Base-by-base conservation (phyloP, 2,113 vertebrate genomes). In the Elaphurus davidianus region DNA sequence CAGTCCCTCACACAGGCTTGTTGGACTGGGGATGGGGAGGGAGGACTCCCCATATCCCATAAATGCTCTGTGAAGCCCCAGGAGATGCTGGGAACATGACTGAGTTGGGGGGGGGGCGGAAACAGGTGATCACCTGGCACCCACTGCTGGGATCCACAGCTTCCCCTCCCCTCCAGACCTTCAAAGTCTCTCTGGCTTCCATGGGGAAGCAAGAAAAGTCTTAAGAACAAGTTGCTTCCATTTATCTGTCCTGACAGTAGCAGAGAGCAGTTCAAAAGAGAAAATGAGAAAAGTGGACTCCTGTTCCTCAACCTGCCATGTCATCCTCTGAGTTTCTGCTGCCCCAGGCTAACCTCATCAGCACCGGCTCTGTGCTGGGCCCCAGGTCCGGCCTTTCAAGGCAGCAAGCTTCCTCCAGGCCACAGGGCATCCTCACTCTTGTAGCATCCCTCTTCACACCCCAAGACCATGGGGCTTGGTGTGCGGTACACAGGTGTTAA, bases 11-110 rank as follows among this genome's bases (percentile, higher is more conserved):
- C 9, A 30, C 76, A 82, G 92, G 67, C 40, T 74, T 47, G 28
- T 14, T 54, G 33, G n/a, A 84, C 84, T 23, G 79, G 50, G 5
- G 27, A 17, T 16, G 7, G 4, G 1, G 40, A 43, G n/a, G 50
- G 9, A 43, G 62, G 16, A 15, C 25, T 33, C 7, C 19, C 55
- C 15, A 6, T 6, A 11, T 54, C 7, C 17, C 0, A 0, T 3
- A 2, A 23, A 23, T 21, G 25, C 25, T 28, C 90, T 11, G 79
- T 1, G 19, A 55, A 64, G 4, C 67, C 45, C 67, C 43, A 16
- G 1, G 19, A 86, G 62, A 74, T 4, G 25, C 27, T 6, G 33
- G 67, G 54, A 15, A 6, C 28, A 3, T 0, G 47, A 28, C 28
- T 8, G 2, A 11, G 19, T 40, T 0, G 67, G 67, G 67, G 17